Evolutionary conservation across 2,113 vertebrate genomes (phyloP), one percentile per base, ranked within the genome.

Genomic region (Neofelis nebulosa): DNA sequence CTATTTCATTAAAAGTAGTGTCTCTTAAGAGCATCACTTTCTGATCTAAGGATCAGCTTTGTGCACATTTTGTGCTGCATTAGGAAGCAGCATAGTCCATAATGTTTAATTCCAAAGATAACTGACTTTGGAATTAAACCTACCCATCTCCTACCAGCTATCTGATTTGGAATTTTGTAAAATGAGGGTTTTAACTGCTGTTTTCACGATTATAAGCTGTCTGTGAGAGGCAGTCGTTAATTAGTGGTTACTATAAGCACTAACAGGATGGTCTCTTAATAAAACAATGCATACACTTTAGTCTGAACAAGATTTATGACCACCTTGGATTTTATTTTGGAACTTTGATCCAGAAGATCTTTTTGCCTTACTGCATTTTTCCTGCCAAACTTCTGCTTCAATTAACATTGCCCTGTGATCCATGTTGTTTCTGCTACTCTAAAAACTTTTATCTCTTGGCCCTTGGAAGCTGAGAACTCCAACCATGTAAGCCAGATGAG

Each of bases 1-100:
- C 3, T 66, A 31, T 96, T 97, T 96, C 69, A 95, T 84, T 91
- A 76, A 92, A 91, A 93, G 73, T 50, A 33, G 45, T 57, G 48
- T 57, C 71, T 91, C 33, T 89, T 50, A 31, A 33, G 31, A 93
- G 68, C 55, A 85, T 86, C 73, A 31, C 21, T 90, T 84, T 79
- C 33, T 61, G 19, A 82, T 52, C 74, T 73, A 74, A 94, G 92
- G 86, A 29, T 23, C 19, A 93, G 74, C 19, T 85, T 71, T 74
- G 19, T 29, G 65, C 36, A 63, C 16, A 15, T 25, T 23, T 6
- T 2, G 18, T 2, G 3, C 33, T 94, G 45, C 50, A 5, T n/a
- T 74, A 55, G 31, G 31, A 95, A 69, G 31, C 48, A 84, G 48
- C 33, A 21, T 29, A 66, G 11, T 41, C 16, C 55, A 50, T 7